A percentile compares a stretch with the other conserved stretches of the same genome.
These are phyloP conservation scores for Chironomus tentans DNA, from an alignment of 2,888 invertebrate genomes.

Conservation along the genomic window DNA sequence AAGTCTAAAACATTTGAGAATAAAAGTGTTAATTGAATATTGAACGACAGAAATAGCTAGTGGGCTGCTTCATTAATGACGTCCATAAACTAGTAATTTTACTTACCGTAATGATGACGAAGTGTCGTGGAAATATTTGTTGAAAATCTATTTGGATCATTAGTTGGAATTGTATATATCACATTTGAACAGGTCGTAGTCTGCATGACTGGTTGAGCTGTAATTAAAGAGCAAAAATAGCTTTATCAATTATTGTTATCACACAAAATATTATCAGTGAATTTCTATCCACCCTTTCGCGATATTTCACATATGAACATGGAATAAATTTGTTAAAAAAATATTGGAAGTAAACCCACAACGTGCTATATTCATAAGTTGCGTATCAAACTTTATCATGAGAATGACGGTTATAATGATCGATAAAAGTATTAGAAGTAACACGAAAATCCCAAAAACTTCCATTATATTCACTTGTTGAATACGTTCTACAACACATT, in stretches of 20 bases:
- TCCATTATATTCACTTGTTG: no score
- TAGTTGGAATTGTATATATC: constrained; percentile 9
- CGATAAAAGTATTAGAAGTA: not conserved
- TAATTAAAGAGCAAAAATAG: not conserved
- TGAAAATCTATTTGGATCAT: not conserved
- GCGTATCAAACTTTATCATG: not conserved
- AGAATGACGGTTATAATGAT: not conserved
- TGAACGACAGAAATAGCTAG: not conserved
- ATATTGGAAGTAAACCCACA: not conserved
- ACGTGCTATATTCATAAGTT: not conserved
- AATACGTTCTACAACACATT: not conserved
- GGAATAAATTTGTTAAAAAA: not conserved
- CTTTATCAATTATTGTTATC: not conserved
- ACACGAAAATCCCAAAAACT: not conserved
- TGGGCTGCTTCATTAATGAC: no score
- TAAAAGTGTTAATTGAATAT: not conserved
- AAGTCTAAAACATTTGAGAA: not conserved
- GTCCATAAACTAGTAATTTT: no score
- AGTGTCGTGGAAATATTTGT: constrained; percentile 6
- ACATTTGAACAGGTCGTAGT: constrained; percentile 8
- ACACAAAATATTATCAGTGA: not conserved
- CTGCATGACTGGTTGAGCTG: constrained; percentile 10
- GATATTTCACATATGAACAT: not conserved
- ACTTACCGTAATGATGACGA: constrained; percentile 7
- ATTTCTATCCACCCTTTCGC: not conserved